Conservation (phyloP, 2,888 invertebrate genomes). For the Cheilosia impressa region DNA sequence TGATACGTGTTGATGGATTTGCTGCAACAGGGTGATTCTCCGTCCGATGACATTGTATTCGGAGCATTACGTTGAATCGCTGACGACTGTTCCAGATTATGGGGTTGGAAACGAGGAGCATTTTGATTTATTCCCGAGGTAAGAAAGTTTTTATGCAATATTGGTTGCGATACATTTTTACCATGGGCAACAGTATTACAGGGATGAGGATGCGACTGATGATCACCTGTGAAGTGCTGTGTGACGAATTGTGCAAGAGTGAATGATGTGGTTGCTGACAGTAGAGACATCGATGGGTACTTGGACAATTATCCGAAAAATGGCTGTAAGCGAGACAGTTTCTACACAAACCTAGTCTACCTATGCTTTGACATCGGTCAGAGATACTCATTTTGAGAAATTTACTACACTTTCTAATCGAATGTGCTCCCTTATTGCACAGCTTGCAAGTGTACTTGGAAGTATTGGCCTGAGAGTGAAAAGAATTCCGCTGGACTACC, state of each 20-base stretch:
- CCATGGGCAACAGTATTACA: no score
- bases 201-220: no score
- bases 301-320: background rate
- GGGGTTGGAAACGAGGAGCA: background rate
- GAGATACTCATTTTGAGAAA: conserved; percentile 15
- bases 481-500: conserved; percentile 14
- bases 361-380: conserved; percentile 5
- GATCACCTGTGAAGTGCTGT: no score
- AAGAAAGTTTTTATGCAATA: background rate
- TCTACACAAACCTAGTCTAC: conserved; percentile 1
- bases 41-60: background rate
- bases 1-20: conserved; percentile 4
- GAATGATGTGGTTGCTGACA: conserved; percentile 7
- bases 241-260: background rate
- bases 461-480: conserved; percentile 9
- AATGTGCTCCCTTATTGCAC: conserved; percentile 14
- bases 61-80: background rate
- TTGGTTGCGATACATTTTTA: no score
- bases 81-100: background rate
- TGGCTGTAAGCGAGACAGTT: background rate
- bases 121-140: background rate
- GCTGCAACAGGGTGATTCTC: conserved; percentile 3
- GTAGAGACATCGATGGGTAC: background rate
- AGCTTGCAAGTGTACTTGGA: conserved; percentile 16
- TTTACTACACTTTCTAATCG: background rate